Base-by-base conservation (phyloP, 1,140 invertebrate species). In the Caligus rogercresseyi region DNA sequence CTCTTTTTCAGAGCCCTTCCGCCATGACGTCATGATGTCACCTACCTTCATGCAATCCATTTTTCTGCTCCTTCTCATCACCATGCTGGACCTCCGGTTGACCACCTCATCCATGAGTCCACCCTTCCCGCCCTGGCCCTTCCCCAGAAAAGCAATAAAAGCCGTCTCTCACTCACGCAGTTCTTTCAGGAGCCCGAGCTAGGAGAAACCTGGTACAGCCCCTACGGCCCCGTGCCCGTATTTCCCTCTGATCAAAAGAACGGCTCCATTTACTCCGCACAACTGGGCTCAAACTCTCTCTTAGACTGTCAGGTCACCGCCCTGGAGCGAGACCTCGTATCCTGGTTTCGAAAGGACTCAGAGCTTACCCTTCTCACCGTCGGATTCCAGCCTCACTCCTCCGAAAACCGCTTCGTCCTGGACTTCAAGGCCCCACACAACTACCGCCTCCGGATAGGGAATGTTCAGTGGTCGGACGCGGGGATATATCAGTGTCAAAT, bases 401-500 rank as follows among this genome's bases (percentile, higher is more conserved):
- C 23, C 21, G 57, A 60, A 18, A 43, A 25, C 23, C 23, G 57
- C 15, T 60, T 60, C 24, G 18, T 43, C 15, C 24, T 60, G 24
- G 57, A 60, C 57, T 60, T 60, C 51, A 16, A 26, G 24, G 20
- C 57, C 18, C 57, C 57, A 21, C 21, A 43, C 24, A 60, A 60
- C 21, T 60, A 60, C 24, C 23, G 57, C 16, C 57, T 60, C 18
- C 23, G 26, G 14, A 43, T 60, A 16, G 24, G 18, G 23, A 60
- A 43, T 60, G 57, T 60, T n/a, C 24, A 60, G 18, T 60, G 57
- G 57, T 25, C 21, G 21, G 57, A 60, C 21, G 18, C 24, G 18
- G 57, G 57, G 20, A 25, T 25, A 25, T 60, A 60, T 60, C 57
- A 25, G 57, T 60, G 57, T 25, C 57, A 60, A 60, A 16, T 60